Evolutionary conservation across 2,113 vertebrate genomes (phyloP).

Genomic region (Alaudala cheleensis): DNA sequence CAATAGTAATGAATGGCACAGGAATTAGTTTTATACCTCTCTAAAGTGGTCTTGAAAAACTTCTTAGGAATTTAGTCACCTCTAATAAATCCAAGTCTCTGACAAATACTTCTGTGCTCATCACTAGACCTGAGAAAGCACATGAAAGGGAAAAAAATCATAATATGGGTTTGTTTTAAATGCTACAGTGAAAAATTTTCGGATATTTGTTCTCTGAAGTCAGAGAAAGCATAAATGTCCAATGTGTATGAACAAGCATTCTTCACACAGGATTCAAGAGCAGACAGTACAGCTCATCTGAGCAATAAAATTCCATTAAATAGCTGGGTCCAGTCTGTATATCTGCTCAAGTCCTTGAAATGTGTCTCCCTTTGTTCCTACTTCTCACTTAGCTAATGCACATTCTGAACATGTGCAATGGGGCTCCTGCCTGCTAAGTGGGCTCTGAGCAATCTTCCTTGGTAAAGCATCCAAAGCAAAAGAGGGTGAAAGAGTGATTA

Average conservation of each 20-base stretch:
- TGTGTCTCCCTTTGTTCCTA: not conserved
- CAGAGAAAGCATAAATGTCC: not conserved
- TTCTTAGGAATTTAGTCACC: not conserved
- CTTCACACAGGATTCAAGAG: not conserved
- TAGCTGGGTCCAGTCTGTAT: not conserved
- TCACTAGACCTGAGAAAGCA: not conserved
- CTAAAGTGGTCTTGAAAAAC: not conserved
- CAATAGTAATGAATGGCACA: not conserved
- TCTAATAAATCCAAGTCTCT: not conserved
- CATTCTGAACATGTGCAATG: not conserved
- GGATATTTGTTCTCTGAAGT: not conserved
- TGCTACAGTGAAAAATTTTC: not conserved
- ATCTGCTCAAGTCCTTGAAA: not conserved
- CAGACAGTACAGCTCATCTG: not conserved
- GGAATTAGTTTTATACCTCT: not conserved
- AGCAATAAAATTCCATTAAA: not conserved
- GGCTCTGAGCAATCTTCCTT: not conserved
- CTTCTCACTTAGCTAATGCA: not conserved
- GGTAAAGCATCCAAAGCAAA: not conserved
- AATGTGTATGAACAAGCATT: not conserved
- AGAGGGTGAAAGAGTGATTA: not conserved
- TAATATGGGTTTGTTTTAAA: not conserved
- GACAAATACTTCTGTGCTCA: not conserved
- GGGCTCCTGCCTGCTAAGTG: not conserved
- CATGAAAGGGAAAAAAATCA: not conserved